These are phyloP conservation scores for Sphinx pinastri DNA, from an alignment of 2,888 invertebrate species.

Conservation along the genomic window DNA sequence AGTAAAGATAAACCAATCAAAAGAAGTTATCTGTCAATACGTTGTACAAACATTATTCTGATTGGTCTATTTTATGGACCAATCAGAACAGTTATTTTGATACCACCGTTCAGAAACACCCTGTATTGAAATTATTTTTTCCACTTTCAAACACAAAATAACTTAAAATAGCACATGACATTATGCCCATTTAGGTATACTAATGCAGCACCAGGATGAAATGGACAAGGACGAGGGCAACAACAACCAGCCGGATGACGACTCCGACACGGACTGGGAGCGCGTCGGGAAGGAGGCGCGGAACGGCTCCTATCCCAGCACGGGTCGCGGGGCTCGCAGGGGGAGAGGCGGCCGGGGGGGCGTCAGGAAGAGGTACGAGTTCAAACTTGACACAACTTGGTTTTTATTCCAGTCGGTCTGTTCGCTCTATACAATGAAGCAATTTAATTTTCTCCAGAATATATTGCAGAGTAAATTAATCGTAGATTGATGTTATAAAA, in stretches of 20 bases:
- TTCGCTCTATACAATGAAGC: not conserved
- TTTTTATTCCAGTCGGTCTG: not conserved
- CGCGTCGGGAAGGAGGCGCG: constrained; percentile 49
- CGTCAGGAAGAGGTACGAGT: constrained; percentile 57
- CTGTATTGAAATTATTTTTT: no score
- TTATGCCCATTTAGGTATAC: constrained; percentile 51
- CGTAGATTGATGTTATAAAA: no score
- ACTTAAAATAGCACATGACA: not conserved
- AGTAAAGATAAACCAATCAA: not conserved
- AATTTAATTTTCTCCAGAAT: not conserved
- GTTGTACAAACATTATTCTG: no score
- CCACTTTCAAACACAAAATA: not conserved
- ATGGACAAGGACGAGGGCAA: constrained; percentile 54
- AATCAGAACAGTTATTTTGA: no score
- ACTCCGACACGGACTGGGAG: constrained; percentile 73
- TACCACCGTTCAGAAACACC: no score
- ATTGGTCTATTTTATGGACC: no score
- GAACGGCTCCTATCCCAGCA: constrained; percentile 24
- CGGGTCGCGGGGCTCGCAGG: constrained; percentile 33
- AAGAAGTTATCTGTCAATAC: not conserved
- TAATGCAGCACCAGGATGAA: constrained; percentile 74
- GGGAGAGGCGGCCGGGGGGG: constrained; percentile 52
- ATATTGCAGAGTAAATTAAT: no score
- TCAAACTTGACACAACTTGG: not conserved
- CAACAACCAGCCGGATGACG: constrained; percentile 42